Conservation (phyloP, 2,888 invertebrate genomes). For the Drosophila nr. fundita region DNA sequence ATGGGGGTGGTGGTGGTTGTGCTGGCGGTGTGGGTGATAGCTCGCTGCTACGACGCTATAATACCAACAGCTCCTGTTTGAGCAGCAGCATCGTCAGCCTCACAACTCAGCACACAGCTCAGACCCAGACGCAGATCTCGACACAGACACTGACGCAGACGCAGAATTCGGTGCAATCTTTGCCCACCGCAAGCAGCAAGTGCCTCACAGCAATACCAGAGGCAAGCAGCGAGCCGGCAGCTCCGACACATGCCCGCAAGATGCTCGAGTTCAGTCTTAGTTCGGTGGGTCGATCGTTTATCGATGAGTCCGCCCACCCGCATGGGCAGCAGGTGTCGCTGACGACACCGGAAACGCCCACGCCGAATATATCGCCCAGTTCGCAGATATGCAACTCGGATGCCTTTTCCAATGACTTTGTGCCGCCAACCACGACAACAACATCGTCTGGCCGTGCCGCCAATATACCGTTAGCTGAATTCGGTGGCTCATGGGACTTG, state of each 20-base stretch:
- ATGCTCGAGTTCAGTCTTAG: conserved; percentile 84
- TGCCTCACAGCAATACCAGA: conserved; percentile 84
- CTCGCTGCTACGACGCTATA: conserved; percentile 59
- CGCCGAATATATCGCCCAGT: conserved; percentile 87
- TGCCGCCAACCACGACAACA: conserved; percentile 66
- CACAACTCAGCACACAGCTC: conserved; percentile 62
- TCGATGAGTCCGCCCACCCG: conserved; percentile 81
- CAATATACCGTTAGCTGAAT: conserved; percentile 82
- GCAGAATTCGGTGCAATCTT: conserved; percentile 60
- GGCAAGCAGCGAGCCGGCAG: conserved; percentile 64
- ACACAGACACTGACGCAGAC: conserved; percentile 28
- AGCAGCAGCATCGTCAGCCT: conserved; percentile 81
- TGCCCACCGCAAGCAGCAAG: conserved; percentile 76
- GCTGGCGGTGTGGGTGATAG: conserved; percentile 41
- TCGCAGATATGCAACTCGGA: conserved; percentile 86
- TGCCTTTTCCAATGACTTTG: conserved; percentile 88
- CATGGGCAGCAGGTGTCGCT: conserved; percentile 71
- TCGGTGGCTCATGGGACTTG: conserved; percentile 88
- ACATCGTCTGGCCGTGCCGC: conserved; percentile 14
- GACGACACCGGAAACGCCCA: conserved; percentile 89
- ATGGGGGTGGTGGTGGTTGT: conserved; percentile 55
- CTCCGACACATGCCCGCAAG: conserved; percentile 57
- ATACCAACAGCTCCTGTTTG: conserved; percentile 76
- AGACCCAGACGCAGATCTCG: conserved; percentile 4
- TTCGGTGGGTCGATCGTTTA: conserved; percentile 85